These are phyloP conservation scores for Desoria tigrina DNA, from an alignment of 2,888 invertebrate genomes.

Conservation along the genomic window DNA sequence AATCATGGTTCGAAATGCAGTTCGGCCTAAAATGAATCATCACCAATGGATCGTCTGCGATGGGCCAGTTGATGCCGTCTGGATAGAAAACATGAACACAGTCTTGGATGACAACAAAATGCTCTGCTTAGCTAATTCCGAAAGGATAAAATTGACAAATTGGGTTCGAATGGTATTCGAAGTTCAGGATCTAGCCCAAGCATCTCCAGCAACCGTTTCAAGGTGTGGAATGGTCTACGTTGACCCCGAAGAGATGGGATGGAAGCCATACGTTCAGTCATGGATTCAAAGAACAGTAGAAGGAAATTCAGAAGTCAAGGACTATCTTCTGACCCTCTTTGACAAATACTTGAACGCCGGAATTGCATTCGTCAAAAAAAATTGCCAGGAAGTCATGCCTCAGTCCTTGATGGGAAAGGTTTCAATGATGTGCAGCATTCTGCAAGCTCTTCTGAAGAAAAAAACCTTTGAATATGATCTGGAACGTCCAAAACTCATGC, in stretches of 20 bases:
- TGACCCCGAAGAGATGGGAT: slow-evolving; percentile 79
- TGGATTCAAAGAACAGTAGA: slow-evolving; percentile 68
- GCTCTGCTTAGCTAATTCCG: slow-evolving; percentile 84
- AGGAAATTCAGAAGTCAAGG: slow-evolving; percentile 63
- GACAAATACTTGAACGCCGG: slow-evolving; percentile 67
- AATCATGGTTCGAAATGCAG: slow-evolving; percentile 65
- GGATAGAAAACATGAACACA: slow-evolving; percentile 88
- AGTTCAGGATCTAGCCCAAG: slow-evolving; percentile 77
- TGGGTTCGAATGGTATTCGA: slow-evolving; percentile 69
- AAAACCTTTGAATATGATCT: slow-evolving; percentile 68
- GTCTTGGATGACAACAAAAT: slow-evolving; percentile 82
- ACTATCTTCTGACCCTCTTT: slow-evolving; percentile 70
- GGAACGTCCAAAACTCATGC: slow-evolving; percentile 61
- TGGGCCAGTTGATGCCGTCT: slow-evolving; percentile 72
- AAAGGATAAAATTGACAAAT: slow-evolving; percentile 79
- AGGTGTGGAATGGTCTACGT: slow-evolving; percentile 85
- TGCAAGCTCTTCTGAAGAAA: slow-evolving; percentile 69
- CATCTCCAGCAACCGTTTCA: slow-evolving; percentile 87
- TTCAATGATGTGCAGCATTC: slow-evolving; percentile 70
- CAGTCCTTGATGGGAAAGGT: slow-evolving; percentile 83
- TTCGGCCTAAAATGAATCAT: slow-evolving; percentile 60
- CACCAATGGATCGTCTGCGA: slow-evolving; percentile 92
- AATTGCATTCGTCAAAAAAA: slow-evolving; percentile 67
- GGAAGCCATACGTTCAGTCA: slow-evolving; percentile 72
- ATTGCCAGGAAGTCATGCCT: slow-evolving; percentile 60